Conservation (phyloP, 2,113 vertebrate species). For the Engystomops pustulosus region DNA sequence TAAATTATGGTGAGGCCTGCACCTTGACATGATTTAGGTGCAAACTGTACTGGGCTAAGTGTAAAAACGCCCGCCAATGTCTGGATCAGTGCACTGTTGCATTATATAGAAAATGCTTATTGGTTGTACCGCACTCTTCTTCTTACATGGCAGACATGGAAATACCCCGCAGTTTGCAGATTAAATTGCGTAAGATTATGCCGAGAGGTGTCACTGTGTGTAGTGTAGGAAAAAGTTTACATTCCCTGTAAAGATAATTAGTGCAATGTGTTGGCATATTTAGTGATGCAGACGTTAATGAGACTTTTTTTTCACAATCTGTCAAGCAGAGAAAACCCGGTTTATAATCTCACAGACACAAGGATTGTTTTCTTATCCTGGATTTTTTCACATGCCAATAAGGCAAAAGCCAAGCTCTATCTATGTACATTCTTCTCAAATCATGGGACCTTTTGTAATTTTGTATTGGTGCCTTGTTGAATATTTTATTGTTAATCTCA, state of each 20-base stretch:
- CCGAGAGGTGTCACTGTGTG: not conserved
- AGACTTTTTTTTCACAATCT: not conserved
- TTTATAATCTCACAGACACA: not conserved
- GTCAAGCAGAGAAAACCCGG: not conserved
- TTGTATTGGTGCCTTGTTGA: not conserved
- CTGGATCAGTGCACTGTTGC: not conserved
- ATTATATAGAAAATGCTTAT: not conserved
- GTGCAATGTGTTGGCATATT: not conserved
- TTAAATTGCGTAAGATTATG: not conserved
- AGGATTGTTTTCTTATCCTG: not conserved
- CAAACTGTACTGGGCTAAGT: too few species aligned
- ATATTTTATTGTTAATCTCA: not conserved
- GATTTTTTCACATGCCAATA: not conserved
- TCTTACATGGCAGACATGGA: not conserved
- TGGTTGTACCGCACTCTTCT: not conserved
- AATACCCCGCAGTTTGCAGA: not conserved
- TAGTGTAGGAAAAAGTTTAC: not conserved
- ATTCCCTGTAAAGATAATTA: slow-evolving; percentile 27
- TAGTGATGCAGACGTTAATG: slow-evolving; percentile 7
- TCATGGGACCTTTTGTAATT: not conserved
- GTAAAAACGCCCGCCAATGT: too few species aligned
- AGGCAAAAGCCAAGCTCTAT: not conserved
- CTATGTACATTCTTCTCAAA: not conserved
- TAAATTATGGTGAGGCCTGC: too few species aligned
- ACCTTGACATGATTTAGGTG: too few species aligned